phyloP scores from a whole-genome alignment of 2,113 vertebrate genomes.

The Gallinago media region DNA sequence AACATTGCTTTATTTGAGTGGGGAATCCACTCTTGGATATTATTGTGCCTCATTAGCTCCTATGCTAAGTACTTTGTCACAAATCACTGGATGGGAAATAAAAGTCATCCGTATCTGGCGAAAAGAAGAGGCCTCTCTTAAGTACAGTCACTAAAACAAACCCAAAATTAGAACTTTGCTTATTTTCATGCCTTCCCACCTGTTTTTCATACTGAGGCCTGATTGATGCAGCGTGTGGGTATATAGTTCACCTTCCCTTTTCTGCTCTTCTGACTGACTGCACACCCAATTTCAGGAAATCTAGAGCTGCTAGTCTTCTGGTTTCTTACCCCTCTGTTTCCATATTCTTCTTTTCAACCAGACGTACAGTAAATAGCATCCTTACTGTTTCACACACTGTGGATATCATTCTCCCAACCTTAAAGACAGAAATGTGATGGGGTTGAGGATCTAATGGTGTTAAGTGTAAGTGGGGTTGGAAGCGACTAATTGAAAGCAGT shows the following conservation, averaged over 20 bases:
- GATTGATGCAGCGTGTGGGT: background rate
- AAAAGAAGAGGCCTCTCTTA: background rate
- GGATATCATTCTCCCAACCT: background rate
- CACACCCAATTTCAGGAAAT: background rate
- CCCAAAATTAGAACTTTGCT: background rate
- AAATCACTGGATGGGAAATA: background rate
- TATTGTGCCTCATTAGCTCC: background rate
- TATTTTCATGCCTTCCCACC: background rate
- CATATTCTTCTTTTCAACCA: background rate
- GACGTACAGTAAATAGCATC: background rate
- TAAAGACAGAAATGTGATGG: background rate
- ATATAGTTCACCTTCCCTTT: background rate
- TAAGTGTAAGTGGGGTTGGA: background rate
- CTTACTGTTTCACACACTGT: background rate
- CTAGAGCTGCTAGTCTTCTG: background rate
- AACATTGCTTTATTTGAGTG: background rate
- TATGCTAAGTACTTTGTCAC: background rate
- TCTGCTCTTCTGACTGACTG: background rate
- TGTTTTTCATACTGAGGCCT: background rate
- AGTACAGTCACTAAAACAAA: background rate
- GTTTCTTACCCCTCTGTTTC: background rate
- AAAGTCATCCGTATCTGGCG: background rate
- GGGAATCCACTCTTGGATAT: background rate
- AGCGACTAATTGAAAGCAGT: background rate
- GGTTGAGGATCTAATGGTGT: background rate